phyloP scores from a whole-genome alignment of 2,888 invertebrate genomes.

The Netelia virgata region DNA sequence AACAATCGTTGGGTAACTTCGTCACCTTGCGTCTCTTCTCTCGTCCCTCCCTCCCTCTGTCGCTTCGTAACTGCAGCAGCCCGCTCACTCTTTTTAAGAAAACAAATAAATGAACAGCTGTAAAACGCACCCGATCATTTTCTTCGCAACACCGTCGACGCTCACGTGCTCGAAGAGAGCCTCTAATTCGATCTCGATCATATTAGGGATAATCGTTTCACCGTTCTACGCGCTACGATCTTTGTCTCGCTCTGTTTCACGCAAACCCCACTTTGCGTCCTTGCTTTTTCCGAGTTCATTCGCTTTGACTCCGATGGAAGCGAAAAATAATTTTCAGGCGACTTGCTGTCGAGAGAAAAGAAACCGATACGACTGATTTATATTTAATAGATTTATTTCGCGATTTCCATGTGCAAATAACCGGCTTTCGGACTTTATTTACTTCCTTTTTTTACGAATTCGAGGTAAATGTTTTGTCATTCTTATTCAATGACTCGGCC shows the following conservation, averaged over 20 bases:
- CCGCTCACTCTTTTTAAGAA: neutral
- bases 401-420: constrained; percentile 35
- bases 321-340: constrained; percentile 13
- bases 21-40: neutral
- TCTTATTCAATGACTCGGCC: neutral
- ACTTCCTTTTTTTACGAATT: neutral
- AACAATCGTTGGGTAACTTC: constrained; percentile 47
- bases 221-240: constrained; percentile 26
- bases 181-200: constrained; percentile 43
- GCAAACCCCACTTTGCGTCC: constrained; percentile 35
- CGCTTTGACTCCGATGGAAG: constrained; percentile 29
- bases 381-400: constrained; percentile 46
- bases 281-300: constrained; percentile 54
- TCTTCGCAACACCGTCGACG: neutral
- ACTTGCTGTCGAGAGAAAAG: neutral
- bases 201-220: constrained; percentile 52
- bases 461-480: neutral
- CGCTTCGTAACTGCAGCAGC: neutral
- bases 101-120: constrained; percentile 54
- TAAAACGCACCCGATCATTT: constrained; percentile 18
- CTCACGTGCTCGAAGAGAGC: neutral
- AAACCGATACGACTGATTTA: constrained; percentile 44
- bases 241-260: constrained; percentile 64
- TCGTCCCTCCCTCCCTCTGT: neutral
- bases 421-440: constrained; percentile 22